These are phyloP conservation scores for Chloroclysta siterata DNA, from an alignment of 2,888 invertebrate species.

Conservation along the genomic window DNA sequence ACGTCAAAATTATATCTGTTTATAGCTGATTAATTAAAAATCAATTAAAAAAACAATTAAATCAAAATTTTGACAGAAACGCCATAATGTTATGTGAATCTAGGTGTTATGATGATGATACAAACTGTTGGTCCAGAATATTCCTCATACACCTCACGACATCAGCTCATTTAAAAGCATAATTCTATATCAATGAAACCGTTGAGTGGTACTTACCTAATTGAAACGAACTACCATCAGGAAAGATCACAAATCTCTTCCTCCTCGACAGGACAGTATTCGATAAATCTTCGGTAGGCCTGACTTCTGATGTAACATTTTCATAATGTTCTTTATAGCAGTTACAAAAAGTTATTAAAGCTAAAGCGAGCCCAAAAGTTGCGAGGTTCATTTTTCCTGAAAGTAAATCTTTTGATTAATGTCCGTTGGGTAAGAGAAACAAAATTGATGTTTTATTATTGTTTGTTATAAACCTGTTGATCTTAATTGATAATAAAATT, in stretches of 20 bases:
- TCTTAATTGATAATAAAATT: conserved; percentile 10
- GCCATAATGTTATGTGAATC: too few species aligned
- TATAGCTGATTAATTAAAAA: too few species aligned
- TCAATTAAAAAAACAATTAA: too few species aligned
- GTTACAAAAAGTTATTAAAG: conserved; percentile 29
- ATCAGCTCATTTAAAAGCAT: too few species aligned
- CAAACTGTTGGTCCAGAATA: too few species aligned
- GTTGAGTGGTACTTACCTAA: conserved; percentile 66
- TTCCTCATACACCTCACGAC: too few species aligned
- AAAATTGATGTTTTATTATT: conserved; percentile 29
- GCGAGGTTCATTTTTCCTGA: conserved; percentile 29
- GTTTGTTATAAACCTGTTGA: conserved; percentile 33
- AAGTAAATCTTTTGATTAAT: conserved; percentile 35
- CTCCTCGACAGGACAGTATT: conserved; percentile 71
- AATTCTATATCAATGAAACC: neutral
- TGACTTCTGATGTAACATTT: conserved; percentile 30
- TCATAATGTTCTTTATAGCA: conserved; percentile 26
- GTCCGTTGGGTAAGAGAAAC: conserved; percentile 34
- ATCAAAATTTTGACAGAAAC: too few species aligned
- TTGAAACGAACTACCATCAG: conserved; percentile 86
- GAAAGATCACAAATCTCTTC: conserved; percentile 84
- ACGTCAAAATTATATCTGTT: too few species aligned
- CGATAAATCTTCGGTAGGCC: conserved; percentile 17
- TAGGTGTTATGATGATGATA: too few species aligned
- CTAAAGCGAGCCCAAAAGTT: conserved; percentile 29